Evolutionary conservation across 2,113 vertebrate genomes (phyloP).

Genomic region (Perccottus glenii): DNA sequence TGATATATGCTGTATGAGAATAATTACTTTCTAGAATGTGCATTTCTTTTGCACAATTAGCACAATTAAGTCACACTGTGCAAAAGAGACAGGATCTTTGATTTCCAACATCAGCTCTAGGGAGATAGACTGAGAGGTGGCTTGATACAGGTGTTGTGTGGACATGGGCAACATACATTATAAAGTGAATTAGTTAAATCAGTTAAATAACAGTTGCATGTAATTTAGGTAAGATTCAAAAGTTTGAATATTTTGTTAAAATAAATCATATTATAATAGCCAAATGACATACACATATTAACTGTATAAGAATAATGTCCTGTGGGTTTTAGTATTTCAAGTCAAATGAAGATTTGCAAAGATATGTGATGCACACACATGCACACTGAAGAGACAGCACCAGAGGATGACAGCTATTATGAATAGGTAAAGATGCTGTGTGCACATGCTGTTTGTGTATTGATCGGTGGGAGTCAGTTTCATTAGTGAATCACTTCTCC

Average conservation of each 20-base stretch:
- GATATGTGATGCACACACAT: background rate
- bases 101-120: background rate
- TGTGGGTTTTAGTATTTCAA: background rate
- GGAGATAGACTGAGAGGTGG: too few relatives aligned
- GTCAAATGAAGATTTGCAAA: background rate
- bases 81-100: too few relatives aligned
- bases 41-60: background rate
- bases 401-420: conserved; percentile 18
- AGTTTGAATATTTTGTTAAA: too few relatives aligned
- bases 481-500: conserved; percentile 40
- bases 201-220: background rate
- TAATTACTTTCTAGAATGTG: too few relatives aligned
- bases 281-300: too few relatives aligned
- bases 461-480: conserved; percentile 44
- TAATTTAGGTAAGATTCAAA: too few relatives aligned
- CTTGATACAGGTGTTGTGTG: too few relatives aligned
- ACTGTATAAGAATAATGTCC: background rate
- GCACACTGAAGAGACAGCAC: conserved; percentile 6
- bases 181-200: too few relatives aligned
- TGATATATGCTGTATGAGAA: too few relatives aligned
- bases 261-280: too few relatives aligned
- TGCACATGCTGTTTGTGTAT: conserved; percentile 45
- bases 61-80: background rate
- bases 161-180: too few relatives aligned
- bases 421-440: conserved; percentile 35